Percentiles rank a stretch among this genome's conserved stretches.
Conservation (phyloP, 2,113 vertebrate genomes). For the Varanus salvator region DNA sequence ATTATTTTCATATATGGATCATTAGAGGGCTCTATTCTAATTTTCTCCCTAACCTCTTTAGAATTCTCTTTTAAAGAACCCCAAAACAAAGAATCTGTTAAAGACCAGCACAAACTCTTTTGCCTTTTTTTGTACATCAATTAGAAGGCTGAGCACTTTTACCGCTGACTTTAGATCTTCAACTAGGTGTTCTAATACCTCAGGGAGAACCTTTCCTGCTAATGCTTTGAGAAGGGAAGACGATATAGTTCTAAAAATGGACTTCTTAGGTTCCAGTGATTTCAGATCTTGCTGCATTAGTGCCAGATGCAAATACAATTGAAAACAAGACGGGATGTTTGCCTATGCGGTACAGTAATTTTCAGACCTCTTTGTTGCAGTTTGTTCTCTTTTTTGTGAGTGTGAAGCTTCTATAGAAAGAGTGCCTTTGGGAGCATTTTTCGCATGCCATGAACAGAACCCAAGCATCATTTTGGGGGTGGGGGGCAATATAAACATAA, state of each 20-base stretch:
- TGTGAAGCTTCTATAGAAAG: not conserved
- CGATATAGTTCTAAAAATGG: constrained; percentile 15
- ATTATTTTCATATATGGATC: not conserved
- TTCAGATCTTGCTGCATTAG: not conserved
- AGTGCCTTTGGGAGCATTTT: not conserved
- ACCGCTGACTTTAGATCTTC: constrained; percentile 38
- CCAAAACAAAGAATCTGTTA: constrained; percentile 30
- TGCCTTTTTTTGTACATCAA: constrained; percentile 30
- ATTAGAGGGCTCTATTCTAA: constrained; percentile 6
- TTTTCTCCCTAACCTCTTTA: constrained; percentile 2
- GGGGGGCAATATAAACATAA: no score
- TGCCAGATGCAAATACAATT: not conserved
- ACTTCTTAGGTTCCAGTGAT: not conserved
- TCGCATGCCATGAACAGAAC: not conserved
- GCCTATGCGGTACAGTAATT: not conserved
- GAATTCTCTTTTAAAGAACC: not conserved
- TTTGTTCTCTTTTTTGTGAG: not conserved
- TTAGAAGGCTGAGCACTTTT: not conserved
- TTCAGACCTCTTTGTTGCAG: not conserved
- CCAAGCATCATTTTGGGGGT: no score
- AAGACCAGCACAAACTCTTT: constrained; percentile 4
- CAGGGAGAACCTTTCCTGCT: not conserved
- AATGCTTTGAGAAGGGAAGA: constrained; percentile 1
- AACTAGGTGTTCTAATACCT: constrained; percentile 22
- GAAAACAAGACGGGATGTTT: not conserved